Evolutionary conservation across 2,888 invertebrate species (phyloP).

Genomic region (Phorcus lineatus): DNA sequence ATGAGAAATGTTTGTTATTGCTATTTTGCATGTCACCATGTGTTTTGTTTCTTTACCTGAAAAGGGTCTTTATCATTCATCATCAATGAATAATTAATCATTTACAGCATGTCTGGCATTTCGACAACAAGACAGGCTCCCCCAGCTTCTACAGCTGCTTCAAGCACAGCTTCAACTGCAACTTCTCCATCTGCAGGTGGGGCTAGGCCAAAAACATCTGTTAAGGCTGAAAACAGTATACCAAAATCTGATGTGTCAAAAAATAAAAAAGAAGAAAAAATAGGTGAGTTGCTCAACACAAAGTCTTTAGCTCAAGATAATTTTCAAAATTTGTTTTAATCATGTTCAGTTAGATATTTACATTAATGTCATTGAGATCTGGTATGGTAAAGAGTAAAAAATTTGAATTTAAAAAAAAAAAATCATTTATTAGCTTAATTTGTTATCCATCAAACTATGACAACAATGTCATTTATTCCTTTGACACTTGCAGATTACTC

Average conservation of each 20-base stretch:
- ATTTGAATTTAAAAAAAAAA: too few species aligned
- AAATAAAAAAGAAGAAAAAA: constrained; percentile 2
- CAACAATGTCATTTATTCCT: neutral
- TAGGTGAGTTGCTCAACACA: neutral
- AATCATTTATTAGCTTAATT: too few species aligned
- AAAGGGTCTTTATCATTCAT: neutral
- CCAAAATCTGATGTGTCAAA: neutral
- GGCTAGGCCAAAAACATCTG: constrained; percentile 35
- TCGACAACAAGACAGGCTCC: neutral
- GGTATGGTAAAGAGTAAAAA: too few species aligned
- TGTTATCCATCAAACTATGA: too few species aligned
- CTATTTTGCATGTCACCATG: too few species aligned
- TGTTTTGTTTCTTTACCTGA: too few species aligned
- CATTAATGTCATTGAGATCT: too few species aligned
- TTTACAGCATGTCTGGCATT: constrained; percentile 28
- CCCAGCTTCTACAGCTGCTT: neutral
- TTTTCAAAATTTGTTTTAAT: too few species aligned
- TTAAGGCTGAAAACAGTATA: neutral
- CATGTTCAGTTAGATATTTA: too few species aligned
- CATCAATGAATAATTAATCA: neutral
- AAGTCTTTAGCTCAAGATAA: too few species aligned
- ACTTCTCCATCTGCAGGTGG: constrained; percentile 27
- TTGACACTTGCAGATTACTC: constrained; percentile 43
- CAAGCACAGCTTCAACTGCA: neutral
- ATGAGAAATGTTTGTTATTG: too few species aligned